phyloP scores from a whole-genome alignment of 92 coral and sea anemone genomes.

The Actinernus sp. region DNA sequence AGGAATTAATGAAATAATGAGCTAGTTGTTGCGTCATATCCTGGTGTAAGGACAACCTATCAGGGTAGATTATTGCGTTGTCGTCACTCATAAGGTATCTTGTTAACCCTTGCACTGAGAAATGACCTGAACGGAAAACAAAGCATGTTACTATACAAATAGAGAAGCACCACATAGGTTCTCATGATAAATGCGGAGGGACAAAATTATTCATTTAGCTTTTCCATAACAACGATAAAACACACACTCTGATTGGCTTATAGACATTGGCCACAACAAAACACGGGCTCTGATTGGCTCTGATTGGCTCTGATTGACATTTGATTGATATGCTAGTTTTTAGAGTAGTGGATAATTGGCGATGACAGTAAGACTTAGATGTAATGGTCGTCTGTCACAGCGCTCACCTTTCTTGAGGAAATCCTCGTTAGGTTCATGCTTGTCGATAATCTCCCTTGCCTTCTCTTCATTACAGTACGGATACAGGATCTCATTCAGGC shows the following conservation, averaged over 20 bases:
- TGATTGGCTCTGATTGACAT: no score
- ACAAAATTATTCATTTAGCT: no score
- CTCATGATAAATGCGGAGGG: no score
- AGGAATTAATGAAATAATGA: constrained; percentile 94
- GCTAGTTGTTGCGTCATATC: constrained; percentile 93
- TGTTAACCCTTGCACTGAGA: constrained; percentile 94
- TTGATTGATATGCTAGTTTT: no score
- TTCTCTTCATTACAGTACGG: constrained; percentile 93
- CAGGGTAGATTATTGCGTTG: constrained; percentile 81
- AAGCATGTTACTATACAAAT: background rate
- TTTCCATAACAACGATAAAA: no score
- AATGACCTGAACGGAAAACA: constrained; percentile 74
- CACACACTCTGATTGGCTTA: no score
- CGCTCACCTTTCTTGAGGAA: constrained; percentile 98
- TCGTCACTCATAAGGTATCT: constrained; percentile 96
- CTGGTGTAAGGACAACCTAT: constrained; percentile 87
- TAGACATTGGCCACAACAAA: no score
- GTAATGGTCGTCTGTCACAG: no score
- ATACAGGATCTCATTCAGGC: constrained; percentile 94
- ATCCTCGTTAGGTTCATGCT: constrained; percentile 90
- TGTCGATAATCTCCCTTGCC: constrained; percentile 81
- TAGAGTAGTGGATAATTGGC: no score
- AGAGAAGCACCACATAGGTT: no score
- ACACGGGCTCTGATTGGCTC: no score
- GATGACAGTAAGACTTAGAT: no score